These are phyloP conservation scores for Notodonta ziczac DNA, from an alignment of 2,888 invertebrate species.

Conservation along the genomic window DNA sequence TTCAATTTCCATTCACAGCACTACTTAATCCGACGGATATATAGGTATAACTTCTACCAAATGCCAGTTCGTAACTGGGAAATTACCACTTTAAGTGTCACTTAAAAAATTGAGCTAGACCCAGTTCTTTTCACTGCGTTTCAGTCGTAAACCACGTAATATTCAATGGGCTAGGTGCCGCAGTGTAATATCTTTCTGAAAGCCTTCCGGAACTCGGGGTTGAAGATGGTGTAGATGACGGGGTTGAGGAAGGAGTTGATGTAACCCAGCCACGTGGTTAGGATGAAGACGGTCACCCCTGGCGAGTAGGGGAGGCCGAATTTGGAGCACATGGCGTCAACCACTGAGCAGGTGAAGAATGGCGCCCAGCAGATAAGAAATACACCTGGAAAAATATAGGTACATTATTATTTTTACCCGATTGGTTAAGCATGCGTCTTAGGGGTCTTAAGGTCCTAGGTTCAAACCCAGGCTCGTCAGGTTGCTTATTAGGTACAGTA, in stretches of 20 bases:
- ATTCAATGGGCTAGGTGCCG: constrained; percentile 81
- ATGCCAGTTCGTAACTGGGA: not conserved
- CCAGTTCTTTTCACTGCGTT: constrained; percentile 11
- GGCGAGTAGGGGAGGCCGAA: constrained; percentile 91
- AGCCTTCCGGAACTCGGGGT: constrained; percentile 98
- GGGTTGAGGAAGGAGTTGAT: constrained; percentile 98
- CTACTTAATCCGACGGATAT: not conserved
- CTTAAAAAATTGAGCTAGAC: constrained; percentile 21
- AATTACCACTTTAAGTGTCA: constrained; percentile 3
- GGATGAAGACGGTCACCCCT: constrained; percentile 94
- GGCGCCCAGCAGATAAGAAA: constrained; percentile 99
- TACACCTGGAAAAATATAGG: constrained; percentile 88
- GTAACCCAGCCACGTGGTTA: constrained; percentile 99
- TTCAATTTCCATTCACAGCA: not conserved
- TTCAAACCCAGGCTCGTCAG: not conserved
- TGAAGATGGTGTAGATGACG: constrained; percentile 97
- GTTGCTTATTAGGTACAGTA: too few species aligned
- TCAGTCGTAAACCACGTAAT: constrained; percentile 67
- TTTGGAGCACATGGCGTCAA: constrained; percentile 98
- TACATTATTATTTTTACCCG: too few species aligned
- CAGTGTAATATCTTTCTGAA: constrained; percentile 95
- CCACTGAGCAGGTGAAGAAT: constrained; percentile 99
- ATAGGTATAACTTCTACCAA: not conserved
- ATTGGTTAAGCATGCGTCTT: too few species aligned
- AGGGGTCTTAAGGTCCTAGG: too few species aligned